Base-by-base conservation (phyloP, 2,797 vertebrate species). In the Acanthis flammea region DNA sequence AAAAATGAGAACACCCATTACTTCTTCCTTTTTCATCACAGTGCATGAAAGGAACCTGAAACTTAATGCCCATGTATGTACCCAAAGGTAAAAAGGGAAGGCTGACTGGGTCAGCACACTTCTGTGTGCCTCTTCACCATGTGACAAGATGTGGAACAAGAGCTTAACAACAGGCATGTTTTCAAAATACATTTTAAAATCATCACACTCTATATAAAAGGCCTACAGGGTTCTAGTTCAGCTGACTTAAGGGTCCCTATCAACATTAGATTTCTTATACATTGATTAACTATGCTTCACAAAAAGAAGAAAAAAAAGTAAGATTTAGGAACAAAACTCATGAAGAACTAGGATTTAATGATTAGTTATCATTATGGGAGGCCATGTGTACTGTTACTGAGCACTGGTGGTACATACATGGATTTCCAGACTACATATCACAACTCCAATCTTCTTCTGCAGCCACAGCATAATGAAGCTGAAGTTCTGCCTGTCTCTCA, bases 321-420 rank as follows among this genome's bases (percentile, higher is more conserved):
- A 16, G 19, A 61, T 23, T 60, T 33, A 19, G 39, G 39, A 79
- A 62, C 3, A 86, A 83, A 86, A 65, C 1, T 7, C 5, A 12
- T 76, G 19, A 65, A n/a, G 6, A 74, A 55, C 33, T 12, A 51
- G 19, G 23, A 65, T 35, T 79, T 79, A 19, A 75, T 15, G 4
- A 11, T 16, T 19, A n/a, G 19, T 19, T 66, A 35, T 11, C 41
- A n/a, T 77, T 45, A 62, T 5, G 4, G 39, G 73, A 74, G 41
- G 31, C 27, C 12, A 33, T 4, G 13, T 14, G 14, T 8, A 42
- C 6, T 5, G 18, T 35, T 30, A 78, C 6, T 1, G 9, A 67
- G 19, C 12, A 45, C 14, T 53, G 41, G 6, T 42, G 37, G 35
- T 10, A 74, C 0, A 2, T 27, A 33, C 0, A 2, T 19, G 15